These are phyloP conservation scores for Margarornis squamiger DNA, from an alignment of 2,797 vertebrate genomes.

Conservation along the genomic window DNA sequence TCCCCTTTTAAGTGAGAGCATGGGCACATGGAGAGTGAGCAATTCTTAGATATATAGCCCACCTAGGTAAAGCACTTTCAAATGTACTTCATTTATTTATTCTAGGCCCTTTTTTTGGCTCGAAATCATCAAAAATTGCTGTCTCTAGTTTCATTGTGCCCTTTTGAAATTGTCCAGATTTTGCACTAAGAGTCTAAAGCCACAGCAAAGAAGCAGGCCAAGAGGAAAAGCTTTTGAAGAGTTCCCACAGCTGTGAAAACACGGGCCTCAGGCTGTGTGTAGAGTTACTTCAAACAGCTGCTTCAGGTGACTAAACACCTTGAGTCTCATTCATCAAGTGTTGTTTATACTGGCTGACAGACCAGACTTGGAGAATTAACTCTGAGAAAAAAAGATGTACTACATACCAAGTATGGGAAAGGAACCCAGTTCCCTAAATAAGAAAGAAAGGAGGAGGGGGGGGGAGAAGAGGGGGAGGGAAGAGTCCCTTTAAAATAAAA, in stretches of 20 bases:
- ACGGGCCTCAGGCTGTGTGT: conserved; percentile 81
- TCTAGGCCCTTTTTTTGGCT: conserved; percentile 84
- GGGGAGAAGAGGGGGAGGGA: not conserved
- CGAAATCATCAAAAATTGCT: conserved; percentile 81
- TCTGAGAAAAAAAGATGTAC: conserved; percentile 84
- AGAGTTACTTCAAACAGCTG: conserved; percentile 84
- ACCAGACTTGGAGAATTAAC: conserved; percentile 85
- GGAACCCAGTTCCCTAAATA: conserved; percentile 61
- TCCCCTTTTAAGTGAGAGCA: conserved; percentile 56
- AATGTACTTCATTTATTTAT: conserved; percentile 86
- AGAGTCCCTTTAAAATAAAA: conserved; percentile 64
- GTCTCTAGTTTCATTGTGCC: conserved; percentile 85
- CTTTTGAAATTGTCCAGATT: conserved; percentile 85
- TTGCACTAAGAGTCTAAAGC: conserved; percentile 80
- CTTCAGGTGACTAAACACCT: conserved; percentile 97
- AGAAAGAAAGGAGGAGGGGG: not conserved
- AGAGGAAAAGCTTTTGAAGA: conserved; percentile 84
- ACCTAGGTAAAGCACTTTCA: conserved; percentile 85
- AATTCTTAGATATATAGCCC: conserved; percentile 84
- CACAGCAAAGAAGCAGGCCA: conserved; percentile 78
- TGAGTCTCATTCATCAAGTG: conserved; percentile 91
- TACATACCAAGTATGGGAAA: conserved; percentile 81
- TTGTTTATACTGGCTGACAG: conserved; percentile 91
- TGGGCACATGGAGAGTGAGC: conserved; percentile 44
- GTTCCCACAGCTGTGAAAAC: conserved; percentile 92